phyloP scores from a whole-genome alignment of 2,113 vertebrate genomes.

The Rhodinocichla rosea region DNA sequence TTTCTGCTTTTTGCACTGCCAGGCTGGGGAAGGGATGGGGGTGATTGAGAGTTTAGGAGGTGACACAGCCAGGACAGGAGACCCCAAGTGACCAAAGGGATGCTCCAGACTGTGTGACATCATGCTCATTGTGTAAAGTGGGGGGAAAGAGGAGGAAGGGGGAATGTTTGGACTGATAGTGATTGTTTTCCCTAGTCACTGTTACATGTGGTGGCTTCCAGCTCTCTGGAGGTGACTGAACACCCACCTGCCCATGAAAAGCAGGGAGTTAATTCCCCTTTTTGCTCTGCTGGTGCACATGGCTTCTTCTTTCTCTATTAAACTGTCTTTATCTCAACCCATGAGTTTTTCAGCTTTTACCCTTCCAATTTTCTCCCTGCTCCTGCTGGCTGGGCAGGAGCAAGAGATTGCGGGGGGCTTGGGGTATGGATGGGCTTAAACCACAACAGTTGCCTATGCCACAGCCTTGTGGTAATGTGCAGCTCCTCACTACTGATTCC shows the following conservation, averaged over 20 bases:
- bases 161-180: neutral
- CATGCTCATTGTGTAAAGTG: neutral
- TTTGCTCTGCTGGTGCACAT: no score
- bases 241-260: neutral
- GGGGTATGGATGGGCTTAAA: neutral
- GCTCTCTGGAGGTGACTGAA: neutral
- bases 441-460: neutral
- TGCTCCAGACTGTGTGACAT: neutral
- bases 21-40: neutral
- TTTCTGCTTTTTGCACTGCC: neutral
- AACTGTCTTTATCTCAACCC: neutral
- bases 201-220: neutral
- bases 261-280: neutral
- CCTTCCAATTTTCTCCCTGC: neutral
- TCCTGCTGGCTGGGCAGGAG: neutral
- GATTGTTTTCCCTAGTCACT: neutral
- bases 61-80: neutral
- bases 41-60: neutral
- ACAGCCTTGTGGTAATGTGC: rapidly evolving
- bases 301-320: neutral
- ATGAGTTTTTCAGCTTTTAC: neutral
- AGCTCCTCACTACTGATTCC: neutral
- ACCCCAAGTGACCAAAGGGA: neutral
- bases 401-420: rapidly evolving
- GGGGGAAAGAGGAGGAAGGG: neutral